Evolutionary conservation across 2,888 invertebrate genomes (phyloP).

Genomic region (Dicyrtoma fusca): DNA sequence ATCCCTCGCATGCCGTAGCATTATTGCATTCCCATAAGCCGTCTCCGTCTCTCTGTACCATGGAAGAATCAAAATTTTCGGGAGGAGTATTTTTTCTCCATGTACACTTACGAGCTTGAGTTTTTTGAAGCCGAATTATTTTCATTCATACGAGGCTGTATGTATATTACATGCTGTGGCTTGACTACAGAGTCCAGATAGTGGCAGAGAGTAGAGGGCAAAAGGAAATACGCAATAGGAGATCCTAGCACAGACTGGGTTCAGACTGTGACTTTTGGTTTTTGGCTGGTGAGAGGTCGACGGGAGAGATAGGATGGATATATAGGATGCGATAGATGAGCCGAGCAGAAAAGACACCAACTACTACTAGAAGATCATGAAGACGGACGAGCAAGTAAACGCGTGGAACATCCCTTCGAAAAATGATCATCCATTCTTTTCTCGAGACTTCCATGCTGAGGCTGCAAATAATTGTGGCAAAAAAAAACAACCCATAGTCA

Average conservation of each 20-base stretch:
- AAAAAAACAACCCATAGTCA: conserved; percentile 40
- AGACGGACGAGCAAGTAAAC: conserved; percentile 1
- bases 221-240: too few relatives aligned
- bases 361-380: too few relatives aligned
- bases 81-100: conserved; percentile 28
- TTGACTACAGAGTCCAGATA: too few relatives aligned
- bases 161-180: too few relatives aligned
- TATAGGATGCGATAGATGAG: background rate
- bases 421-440: conserved; percentile 30
- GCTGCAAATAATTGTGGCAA: conserved; percentile 35
- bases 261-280: background rate
- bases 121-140: conserved; percentile 31
- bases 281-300: conserved; percentile 21
- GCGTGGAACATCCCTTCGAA: conserved; percentile 29
- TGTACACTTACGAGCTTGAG: background rate
- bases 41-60: too few relatives aligned
- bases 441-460: conserved; percentile 7
- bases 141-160: conserved; percentile 35
- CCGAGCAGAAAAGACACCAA: background rate
- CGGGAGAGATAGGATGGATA: background rate
- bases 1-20: too few relatives aligned
- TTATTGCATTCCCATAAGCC: too few relatives aligned
- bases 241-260: too few relatives aligned
- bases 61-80: conserved; percentile 24
- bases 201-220: too few relatives aligned